Evolutionary conservation across 2,113 vertebrate genomes (phyloP).

Genomic region (Notothenia rossii): DNA sequence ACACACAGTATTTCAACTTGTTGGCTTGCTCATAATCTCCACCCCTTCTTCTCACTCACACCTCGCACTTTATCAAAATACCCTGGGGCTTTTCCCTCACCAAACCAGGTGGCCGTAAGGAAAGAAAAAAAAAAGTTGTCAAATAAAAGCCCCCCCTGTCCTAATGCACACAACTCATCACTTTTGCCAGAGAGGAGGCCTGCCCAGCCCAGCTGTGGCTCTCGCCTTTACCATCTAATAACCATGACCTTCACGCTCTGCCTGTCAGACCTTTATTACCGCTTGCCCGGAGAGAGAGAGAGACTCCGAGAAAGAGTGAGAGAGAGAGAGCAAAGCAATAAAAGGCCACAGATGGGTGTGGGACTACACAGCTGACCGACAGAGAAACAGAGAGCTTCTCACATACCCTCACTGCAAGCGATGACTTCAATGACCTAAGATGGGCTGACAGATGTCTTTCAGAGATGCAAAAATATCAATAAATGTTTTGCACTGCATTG

Average conservation of each 20-base stretch:
- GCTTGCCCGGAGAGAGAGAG: slow-evolving; percentile 55
- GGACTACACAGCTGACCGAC: slow-evolving; percentile 72
- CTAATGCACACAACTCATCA: slow-evolving; percentile 72
- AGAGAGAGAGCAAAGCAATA: slow-evolving; percentile 68
- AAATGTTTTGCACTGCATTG: slow-evolving; percentile 24
- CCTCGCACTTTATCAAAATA: slow-evolving; percentile 65
- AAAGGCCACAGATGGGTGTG: slow-evolving; percentile 75
- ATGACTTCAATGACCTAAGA: slow-evolving; percentile 65
- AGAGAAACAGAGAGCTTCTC: slow-evolving; percentile 70
- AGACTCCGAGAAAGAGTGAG: slow-evolving; percentile 46
- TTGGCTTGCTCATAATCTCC: slow-evolving; percentile 49
- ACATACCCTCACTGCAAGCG: slow-evolving; percentile 64
- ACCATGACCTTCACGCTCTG: slow-evolving; percentile 82
- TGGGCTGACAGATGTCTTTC: slow-evolving; percentile 51
- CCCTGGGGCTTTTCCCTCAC: slow-evolving; percentile 29
- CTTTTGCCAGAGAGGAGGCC: slow-evolving; percentile 68
- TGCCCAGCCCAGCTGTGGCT: slow-evolving; percentile 79
- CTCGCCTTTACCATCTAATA: slow-evolving; percentile 80
- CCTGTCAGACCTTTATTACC: slow-evolving; percentile 80
- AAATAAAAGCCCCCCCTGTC: slow-evolving; percentile 47
- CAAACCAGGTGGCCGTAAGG: slow-evolving; percentile 71
- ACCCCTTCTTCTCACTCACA: slow-evolving; percentile 60
- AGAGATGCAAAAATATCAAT: slow-evolving; percentile 24
- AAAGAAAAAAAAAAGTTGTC: slow-evolving; percentile 52
- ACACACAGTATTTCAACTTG: slow-evolving; percentile 53